phyloP scores from a whole-genome alignment of 2,888 invertebrate species.

The Carcina quercana region DNA sequence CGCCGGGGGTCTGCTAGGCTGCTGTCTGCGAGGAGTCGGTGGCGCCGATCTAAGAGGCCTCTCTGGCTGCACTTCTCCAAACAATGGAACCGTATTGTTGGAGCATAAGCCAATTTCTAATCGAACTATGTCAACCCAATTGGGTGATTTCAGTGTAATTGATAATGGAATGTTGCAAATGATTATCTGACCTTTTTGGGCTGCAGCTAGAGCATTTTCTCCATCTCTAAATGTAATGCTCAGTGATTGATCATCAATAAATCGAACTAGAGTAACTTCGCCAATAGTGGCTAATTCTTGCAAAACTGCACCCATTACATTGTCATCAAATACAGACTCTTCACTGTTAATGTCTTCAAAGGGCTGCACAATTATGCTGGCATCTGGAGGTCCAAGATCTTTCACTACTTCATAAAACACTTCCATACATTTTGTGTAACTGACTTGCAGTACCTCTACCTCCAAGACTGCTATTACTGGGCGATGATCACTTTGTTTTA shows the following conservation, averaged over 20 bases:
- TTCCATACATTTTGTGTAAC: constrained; percentile 82
- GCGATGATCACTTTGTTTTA: constrained; percentile 98
- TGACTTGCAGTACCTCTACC: constrained; percentile 88
- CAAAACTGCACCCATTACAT: constrained; percentile 84
- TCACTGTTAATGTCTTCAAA: constrained; percentile 50
- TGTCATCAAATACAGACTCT: constrained; percentile 84
- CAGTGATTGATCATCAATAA: constrained; percentile 87
- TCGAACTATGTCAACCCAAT: constrained; percentile 89
- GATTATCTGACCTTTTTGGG: constrained; percentile 70
- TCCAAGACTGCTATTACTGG: constrained; percentile 96
- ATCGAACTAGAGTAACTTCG: constrained; percentile 92
- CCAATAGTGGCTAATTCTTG: constrained; percentile 89
- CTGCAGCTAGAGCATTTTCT: constrained; percentile 87
- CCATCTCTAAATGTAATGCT: constrained; percentile 96
- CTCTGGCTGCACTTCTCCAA: constrained; percentile 53
- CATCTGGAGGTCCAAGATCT: constrained; percentile 95
- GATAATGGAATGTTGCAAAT: constrained; percentile 79
- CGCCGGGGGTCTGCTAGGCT: constrained; percentile 76
- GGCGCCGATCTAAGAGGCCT: constrained; percentile 60
- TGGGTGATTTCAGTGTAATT: constrained; percentile 85
- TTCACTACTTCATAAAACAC: constrained; percentile 90
- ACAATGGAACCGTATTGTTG: constrained; percentile 88
- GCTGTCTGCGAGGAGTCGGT: constrained; percentile 65
- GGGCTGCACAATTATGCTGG: constrained; percentile 86
- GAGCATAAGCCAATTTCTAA: constrained; percentile 89